Evolutionary conservation across 2,797 vertebrate genomes (phyloP).

Genomic region (Anolis apletophallus): DNA sequence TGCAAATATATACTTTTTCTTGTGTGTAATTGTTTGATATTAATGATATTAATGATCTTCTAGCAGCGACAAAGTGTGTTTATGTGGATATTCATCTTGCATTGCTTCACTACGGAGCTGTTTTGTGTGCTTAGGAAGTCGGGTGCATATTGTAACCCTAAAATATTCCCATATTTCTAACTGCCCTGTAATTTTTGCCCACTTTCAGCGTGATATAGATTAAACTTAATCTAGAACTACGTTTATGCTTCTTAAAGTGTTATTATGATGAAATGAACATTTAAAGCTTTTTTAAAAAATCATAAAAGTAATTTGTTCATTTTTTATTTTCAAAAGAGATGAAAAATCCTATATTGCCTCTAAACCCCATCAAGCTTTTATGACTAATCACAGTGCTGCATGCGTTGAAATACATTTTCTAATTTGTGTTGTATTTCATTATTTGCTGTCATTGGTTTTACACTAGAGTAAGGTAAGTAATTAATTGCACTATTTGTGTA

Average conservation of each 20-base stretch:
- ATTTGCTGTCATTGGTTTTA: constrained; percentile 98
- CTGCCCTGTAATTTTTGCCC: constrained; percentile 79
- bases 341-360: constrained; percentile 86
- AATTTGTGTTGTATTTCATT: constrained; percentile 99
- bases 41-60: too few species aligned
- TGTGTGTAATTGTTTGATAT: constrained; percentile 47
- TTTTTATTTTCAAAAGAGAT: constrained; percentile 88
- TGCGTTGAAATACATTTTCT: constrained; percentile 92
- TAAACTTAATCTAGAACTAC: constrained; percentile 68
- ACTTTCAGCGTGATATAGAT: constrained; percentile 68
- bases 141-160: constrained; percentile 23
- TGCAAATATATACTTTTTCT: constrained; percentile 52
- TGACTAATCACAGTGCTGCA: constrained; percentile 94
- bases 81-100: constrained; percentile 49
- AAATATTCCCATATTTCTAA: constrained; percentile 40
- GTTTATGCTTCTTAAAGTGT: constrained; percentile 73
- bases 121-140: constrained; percentile 44
- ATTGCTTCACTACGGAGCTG: constrained; percentile 43
- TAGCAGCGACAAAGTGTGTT: constrained; percentile 31
- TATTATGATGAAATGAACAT: constrained; percentile 79
- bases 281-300: constrained; percentile 60
- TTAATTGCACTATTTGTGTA: constrained; percentile 70
- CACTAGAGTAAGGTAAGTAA: constrained; percentile 99
- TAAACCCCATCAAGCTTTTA: constrained; percentile 93
- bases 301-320: constrained; percentile 84